phyloP scores from a whole-genome alignment of 2,888 invertebrate species.

The Mechanitis messenoides region DNA sequence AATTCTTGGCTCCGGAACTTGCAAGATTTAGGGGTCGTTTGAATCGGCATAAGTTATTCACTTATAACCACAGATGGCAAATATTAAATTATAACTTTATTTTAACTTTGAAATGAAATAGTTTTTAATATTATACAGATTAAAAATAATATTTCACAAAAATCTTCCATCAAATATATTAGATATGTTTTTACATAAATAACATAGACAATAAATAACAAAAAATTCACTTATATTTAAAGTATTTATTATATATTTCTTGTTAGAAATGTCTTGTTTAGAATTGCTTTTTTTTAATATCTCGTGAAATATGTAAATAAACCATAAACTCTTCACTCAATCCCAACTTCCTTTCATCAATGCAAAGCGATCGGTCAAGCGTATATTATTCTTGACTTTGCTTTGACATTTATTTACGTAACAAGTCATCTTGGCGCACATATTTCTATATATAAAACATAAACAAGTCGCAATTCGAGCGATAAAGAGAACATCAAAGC shows the following conservation, averaged over 20 bases:
- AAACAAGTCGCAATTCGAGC: conserved; percentile 53
- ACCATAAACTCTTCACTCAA: conserved; percentile 34
- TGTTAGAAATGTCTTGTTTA: too few species aligned
- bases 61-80: conserved; percentile 57
- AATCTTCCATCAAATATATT: too few species aligned
- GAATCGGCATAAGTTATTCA: conserved; percentile 62
- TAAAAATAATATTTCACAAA: too few species aligned
- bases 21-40: conserved; percentile 71
- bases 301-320: conserved; percentile 29
- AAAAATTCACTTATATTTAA: not conserved
- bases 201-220: too few species aligned
- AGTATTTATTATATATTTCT: not conserved
- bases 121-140: too few species aligned
- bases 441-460: conserved; percentile 56
- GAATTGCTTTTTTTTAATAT: not conserved
- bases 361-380: conserved; percentile 48
- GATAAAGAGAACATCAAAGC: conserved; percentile 65
- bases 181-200: too few species aligned
- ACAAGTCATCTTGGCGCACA: conserved; percentile 48
- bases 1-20: conserved; percentile 64
- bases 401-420: conserved; percentile 55
- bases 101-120: conserved; percentile 3
- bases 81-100: conserved; percentile 22
- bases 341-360: conserved; percentile 46
- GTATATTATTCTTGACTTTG: conserved; percentile 49